Percentiles rank a stretch among this genome's conserved stretches.
Conservation (phyloP, 2,113 vertebrate species). For the Lepus americanus region DNA sequence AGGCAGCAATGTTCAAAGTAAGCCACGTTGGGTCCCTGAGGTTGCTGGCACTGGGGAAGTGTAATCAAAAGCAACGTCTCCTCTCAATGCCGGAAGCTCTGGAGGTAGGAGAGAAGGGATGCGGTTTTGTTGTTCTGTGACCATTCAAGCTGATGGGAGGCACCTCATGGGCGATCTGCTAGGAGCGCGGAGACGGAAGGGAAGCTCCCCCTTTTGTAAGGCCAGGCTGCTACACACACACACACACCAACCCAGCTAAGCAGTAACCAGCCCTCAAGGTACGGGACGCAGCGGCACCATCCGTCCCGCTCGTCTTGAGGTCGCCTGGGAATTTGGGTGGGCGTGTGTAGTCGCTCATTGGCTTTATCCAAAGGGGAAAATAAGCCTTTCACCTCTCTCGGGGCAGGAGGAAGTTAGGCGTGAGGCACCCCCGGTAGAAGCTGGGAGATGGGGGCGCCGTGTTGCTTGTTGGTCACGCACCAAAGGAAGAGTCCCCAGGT, state of each 20-base stretch:
- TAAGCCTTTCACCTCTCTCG: background rate
- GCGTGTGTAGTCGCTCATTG: background rate
- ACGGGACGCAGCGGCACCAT: background rate
- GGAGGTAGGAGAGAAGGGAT: conserved; percentile 5
- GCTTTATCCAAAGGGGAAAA: background rate
- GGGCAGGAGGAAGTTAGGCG: background rate
- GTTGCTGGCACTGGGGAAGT: conserved; percentile 11
- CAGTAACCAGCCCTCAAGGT: background rate
- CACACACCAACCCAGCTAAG: background rate
- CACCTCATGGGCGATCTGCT: background rate
- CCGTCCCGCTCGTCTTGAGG: background rate
- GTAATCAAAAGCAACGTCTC: background rate
- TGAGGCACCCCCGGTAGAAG: background rate
- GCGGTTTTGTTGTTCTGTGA: background rate
- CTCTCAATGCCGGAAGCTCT: background rate
- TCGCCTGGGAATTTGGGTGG: background rate
- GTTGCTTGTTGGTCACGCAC: background rate
- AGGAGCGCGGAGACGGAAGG: background rate
- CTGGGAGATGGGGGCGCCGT: background rate
- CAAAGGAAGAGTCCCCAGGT: background rate
- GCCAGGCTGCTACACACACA: background rate
- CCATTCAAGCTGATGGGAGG: background rate
- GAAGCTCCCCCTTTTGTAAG: background rate
- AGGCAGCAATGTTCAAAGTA: conserved; percentile 91
- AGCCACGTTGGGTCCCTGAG: conserved; percentile 46